Conservation (phyloP, 2,797 vertebrate species). For the Amphiprion clarkii region DNA sequence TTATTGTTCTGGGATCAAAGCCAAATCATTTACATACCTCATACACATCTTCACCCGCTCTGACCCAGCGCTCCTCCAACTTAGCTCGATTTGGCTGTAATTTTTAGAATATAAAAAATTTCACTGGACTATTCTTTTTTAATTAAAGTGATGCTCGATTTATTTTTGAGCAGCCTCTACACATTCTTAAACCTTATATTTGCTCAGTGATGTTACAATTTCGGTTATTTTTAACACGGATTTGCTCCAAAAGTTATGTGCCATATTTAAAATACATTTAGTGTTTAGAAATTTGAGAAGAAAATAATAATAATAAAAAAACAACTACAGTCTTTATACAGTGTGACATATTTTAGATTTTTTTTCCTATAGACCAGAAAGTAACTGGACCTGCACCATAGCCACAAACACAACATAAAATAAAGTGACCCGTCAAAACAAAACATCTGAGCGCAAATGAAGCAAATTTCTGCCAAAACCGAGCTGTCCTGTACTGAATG, state of each 20-base stretch:
- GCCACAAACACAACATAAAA: background rate
- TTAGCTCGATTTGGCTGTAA: background rate
- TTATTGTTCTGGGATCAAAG: constrained; percentile 60
- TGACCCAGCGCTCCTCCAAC: constrained; percentile 7
- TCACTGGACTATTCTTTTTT: background rate
- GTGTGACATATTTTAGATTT: background rate
- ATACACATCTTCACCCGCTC: constrained; percentile 17
- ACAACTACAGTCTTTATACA: background rate
- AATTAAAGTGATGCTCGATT: background rate
- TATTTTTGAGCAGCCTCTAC: background rate
- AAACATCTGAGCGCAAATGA: background rate
- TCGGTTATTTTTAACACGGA: background rate
- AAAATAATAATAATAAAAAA: background rate
- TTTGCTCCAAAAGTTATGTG: background rate
- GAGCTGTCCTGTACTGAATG: background rate
- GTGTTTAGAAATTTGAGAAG: background rate
- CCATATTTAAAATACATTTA: background rate
- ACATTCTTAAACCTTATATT: background rate
- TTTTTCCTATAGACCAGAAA: background rate
- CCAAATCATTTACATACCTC: constrained; percentile 61
- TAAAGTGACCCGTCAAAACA: background rate
- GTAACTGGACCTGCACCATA: background rate
- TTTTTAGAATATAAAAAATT: background rate
- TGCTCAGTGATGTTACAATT: background rate
- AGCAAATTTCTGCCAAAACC: background rate